phyloP scores from a whole-genome alignment of 2,797 vertebrate genomes.

The Neosilurus hyrtlii region DNA sequence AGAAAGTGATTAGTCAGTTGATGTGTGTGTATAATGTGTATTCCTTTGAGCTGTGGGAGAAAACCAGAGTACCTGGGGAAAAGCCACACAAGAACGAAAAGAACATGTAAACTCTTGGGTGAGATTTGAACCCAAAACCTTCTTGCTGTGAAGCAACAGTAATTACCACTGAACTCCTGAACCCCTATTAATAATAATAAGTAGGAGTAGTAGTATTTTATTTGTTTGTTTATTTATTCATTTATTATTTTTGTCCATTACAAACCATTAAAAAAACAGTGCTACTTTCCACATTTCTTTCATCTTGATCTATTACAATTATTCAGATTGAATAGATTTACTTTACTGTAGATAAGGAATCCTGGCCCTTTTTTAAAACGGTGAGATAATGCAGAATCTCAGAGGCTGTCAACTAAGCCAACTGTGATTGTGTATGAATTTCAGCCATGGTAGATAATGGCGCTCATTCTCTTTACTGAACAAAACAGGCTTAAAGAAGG shows the following conservation, averaged over 20 bases:
- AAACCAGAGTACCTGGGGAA: no score
- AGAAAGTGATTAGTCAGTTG: no score
- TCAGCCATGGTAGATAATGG: constrained; percentile 32
- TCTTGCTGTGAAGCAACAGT: no score
- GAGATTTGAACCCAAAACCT: no score
- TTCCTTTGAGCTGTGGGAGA: no score
- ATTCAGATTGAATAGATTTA: background rate
- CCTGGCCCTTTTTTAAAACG: background rate
- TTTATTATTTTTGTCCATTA: background rate
- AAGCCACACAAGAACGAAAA: no score
- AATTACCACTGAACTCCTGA: no score
- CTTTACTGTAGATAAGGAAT: constrained; percentile 1
- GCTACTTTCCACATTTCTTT: background rate
- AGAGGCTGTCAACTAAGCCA: constrained; percentile 24
- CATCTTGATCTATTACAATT: background rate
- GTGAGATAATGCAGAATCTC: background rate
- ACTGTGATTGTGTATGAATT: constrained; percentile 37
- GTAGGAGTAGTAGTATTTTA: no score
- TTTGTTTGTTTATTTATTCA: no score
- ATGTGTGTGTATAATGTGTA: no score
- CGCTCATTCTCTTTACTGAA: constrained; percentile 54
- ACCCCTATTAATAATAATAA: no score
- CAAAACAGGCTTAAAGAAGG: constrained; percentile 62
- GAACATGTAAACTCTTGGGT: no score
- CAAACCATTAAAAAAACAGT: background rate